Evolutionary conservation across 2,113 vertebrate species (phyloP).

Genomic region (Phalacrocorax carbo): DNA sequence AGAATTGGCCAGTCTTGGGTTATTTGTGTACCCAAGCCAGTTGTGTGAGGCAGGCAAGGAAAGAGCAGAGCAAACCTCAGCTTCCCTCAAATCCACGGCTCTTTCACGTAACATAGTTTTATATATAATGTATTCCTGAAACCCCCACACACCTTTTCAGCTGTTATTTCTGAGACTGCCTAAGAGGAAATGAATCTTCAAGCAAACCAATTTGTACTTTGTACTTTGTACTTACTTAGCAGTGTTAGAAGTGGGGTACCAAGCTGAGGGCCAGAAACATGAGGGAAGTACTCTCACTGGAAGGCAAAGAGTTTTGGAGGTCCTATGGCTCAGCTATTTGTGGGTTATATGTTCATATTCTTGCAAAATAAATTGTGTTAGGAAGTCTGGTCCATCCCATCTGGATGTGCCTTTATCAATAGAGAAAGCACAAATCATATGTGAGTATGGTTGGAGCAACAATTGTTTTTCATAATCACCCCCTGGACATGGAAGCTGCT

Average conservation of each 20-base stretch:
- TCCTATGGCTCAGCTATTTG: not conserved
- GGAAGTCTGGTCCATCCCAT: not conserved
- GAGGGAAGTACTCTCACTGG: not conserved
- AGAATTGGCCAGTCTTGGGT: not conserved
- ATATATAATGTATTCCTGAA: not conserved
- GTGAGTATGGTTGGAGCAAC: not conserved
- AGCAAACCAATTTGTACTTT: not conserved
- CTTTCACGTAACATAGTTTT: not conserved
- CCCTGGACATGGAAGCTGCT: not conserved
- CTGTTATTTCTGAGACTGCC: not conserved
- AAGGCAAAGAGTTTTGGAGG: not conserved
- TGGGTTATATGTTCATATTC: not conserved
- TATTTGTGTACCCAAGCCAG: not conserved
- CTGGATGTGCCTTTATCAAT: not conserved
- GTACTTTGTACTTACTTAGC: not conserved
- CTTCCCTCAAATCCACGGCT: not conserved
- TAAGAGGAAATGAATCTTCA: not conserved
- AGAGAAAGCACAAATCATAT: not conserved
- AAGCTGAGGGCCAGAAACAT: not conserved
- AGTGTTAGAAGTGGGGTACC: not conserved
- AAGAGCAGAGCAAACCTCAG: not conserved
- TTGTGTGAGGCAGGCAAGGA: not conserved
- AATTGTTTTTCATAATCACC: not conserved
- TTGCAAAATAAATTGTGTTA: not conserved
- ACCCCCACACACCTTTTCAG: fast-evolving